These are phyloP conservation scores for Lordiphosa fenestrarum DNA, from an alignment of 2,888 invertebrate species.

Conservation along the genomic window DNA sequence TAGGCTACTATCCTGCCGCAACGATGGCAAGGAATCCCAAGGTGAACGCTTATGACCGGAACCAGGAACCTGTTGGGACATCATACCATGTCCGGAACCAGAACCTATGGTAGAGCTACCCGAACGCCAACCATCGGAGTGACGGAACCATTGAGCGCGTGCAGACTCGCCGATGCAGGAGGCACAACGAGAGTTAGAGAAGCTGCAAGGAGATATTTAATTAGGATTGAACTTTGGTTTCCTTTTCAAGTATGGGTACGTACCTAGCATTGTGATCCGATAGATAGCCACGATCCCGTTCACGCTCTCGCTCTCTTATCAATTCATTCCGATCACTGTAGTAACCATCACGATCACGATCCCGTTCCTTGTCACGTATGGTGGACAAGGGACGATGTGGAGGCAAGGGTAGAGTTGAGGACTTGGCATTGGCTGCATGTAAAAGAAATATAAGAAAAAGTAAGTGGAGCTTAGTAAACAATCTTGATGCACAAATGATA, in stretches of 20 bases:
- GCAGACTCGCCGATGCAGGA: conserved; percentile 95
- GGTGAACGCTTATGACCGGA: conserved; percentile 87
- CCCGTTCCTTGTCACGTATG: conserved; percentile 82
- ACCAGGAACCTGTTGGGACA: conserved; percentile 80
- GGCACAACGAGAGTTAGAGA: conserved; percentile 86
- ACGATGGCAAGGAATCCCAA: conserved; percentile 92
- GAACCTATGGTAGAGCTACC: conserved; percentile 87
- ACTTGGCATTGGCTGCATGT: conserved; percentile 86
- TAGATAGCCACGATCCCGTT: conserved; percentile 87
- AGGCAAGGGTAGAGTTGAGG: conserved; percentile 90
- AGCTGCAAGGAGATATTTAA: conserved; percentile 27
- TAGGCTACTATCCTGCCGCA: conserved; percentile 91
- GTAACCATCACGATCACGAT: conserved; percentile 90
- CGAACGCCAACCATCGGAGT: conserved; percentile 93
- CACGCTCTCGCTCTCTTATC: conserved; percentile 88
- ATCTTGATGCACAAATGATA: conserved; percentile 17
- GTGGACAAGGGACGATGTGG: conserved; percentile 84
- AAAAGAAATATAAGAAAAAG: background rate
- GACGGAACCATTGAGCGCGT: conserved; percentile 93
- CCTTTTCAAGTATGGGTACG: conserved; percentile 20
- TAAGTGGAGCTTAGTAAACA: background rate
- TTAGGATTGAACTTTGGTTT: fast-evolving
- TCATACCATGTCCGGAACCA: conserved; percentile 81
- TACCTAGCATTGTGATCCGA: conserved; percentile 90
- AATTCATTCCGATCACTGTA: conserved; percentile 94